Evolutionary conservation across 2,797 vertebrate genomes (phyloP), one percentile per base, ranked within the genome.

Genomic region (Eulemur coronatus): DNA sequence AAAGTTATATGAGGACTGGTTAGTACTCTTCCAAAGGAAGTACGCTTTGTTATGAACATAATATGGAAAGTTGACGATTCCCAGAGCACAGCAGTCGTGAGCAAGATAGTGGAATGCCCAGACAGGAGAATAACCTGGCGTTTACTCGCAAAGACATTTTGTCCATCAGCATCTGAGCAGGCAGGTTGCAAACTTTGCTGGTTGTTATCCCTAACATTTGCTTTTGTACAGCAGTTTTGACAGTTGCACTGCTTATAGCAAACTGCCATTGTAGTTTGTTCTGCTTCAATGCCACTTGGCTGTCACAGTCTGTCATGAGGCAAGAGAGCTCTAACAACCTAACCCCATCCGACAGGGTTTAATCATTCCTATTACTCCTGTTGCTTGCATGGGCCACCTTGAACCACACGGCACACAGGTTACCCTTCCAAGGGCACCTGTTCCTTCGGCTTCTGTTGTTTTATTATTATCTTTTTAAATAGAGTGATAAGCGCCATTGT

Each of bases 241-340:
- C 98, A 98, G 98, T 96, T 96, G 97, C 96, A 89, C 96, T 69
- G 97, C 97, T 98, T 35, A 46, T 95, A 98, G 98, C 98, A 98
- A 98, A 98, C 97, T 98, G 98, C 98, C 98, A 97, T 97, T 38
- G 61, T 94, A 48, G 84, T 98, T 98, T 98, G 98, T 98, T 99
- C 98, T 98, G 98, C 98, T 98, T 97, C 98, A 97, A 38, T 97
- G 98, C 98, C 96, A 95, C 97, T 98, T 97, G 98, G 98, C 98
- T 99, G 99, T 98, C 98, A 98, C 96, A 97, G 95, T 97, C 98
- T 98, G 98, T 99, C 99, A 98, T 18, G 69, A 85, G 85, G 97
- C 97, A 97, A 98, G 98, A 98, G 98, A 98, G 97, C 98, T 95
- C 92, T 79, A 88, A 91, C 89, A 95, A 88, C 97, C 97, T 98